These are phyloP conservation scores for Lepidochitona cinerea DNA, from an alignment of 2,888 invertebrate genomes.

Conservation along the genomic window DNA sequence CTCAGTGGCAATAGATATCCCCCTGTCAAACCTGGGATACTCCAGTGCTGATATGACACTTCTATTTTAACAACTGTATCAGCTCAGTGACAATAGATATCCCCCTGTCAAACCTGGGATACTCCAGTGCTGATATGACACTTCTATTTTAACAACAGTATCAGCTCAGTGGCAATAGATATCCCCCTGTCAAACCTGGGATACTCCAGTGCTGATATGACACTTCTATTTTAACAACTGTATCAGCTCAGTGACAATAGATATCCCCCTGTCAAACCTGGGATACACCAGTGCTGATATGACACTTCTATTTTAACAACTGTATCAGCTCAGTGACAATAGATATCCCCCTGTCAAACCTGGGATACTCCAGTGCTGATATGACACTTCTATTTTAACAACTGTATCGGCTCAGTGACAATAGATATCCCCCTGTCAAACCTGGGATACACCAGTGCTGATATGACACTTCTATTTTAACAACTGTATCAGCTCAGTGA, in stretches of 20 bases:
- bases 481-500: no score
- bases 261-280: constrained; percentile 32
- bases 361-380: constrained; percentile 58
- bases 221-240: not conserved
- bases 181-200: no score
- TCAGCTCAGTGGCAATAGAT: no score
- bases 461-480: constrained; percentile 45
- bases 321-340: constrained; percentile 35
- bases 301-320: constrained; percentile 35
- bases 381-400: constrained; percentile 40
- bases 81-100: no score
- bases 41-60: no score
- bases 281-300: constrained; percentile 59
- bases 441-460: constrained; percentile 56
- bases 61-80: no score
- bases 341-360: constrained; percentile 55
- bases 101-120: no score
- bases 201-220: no score
- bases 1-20: no score
- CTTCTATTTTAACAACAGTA: no score
- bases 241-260: not conserved
- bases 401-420: constrained; percentile 28
- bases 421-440: constrained; percentile 57
- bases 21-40: no score
- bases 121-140: no score